These are phyloP conservation scores for Clivina fossor DNA, from an alignment of 2,888 invertebrate species.

Conservation along the genomic window DNA sequence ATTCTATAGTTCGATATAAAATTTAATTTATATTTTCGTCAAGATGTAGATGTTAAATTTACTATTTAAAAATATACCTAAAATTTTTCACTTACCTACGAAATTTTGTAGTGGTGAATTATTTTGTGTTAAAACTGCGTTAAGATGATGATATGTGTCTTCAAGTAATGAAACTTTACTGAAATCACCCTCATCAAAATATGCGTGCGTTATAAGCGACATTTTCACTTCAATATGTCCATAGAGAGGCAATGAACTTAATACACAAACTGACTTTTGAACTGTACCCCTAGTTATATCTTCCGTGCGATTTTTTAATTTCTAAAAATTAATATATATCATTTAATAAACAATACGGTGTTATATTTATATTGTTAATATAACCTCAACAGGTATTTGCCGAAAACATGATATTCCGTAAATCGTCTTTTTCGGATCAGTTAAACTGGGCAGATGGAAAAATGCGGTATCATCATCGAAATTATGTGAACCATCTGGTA, in stretches of 20 bases:
- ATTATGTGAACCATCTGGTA: slow-evolving; percentile 98
- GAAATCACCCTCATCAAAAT: slow-evolving; percentile 94
- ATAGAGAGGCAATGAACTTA: slow-evolving; percentile 87
- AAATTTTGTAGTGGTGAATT: slow-evolving; percentile 66
- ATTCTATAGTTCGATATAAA: too few species aligned
- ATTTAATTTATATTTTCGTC: background rate
- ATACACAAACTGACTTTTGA: slow-evolving; percentile 96
- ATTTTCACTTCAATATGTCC: slow-evolving; percentile 95
- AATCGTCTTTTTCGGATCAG: slow-evolving; percentile 80
- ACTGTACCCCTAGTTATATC: slow-evolving; percentile 97
- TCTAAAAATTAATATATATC: slow-evolving; percentile 61
- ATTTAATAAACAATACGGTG: background rate
- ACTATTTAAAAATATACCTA: background rate
- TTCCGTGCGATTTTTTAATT: slow-evolving; percentile 86
- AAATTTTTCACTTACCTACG: slow-evolving; percentile 63
- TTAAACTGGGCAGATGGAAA: slow-evolving; percentile 90
- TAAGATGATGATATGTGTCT: slow-evolving; percentile 90
- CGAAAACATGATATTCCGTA: slow-evolving; percentile 97
- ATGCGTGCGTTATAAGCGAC: slow-evolving; percentile 93
- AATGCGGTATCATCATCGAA: slow-evolving; percentile 93
- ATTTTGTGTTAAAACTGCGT: slow-evolving; percentile 72
- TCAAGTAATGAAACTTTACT: slow-evolving; percentile 83
- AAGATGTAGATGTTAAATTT: background rate
- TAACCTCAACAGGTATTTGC: slow-evolving; percentile 95
- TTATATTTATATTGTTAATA: too few species aligned